Conservation (phyloP, 2,113 vertebrate species). For the Psammodynastes pulverulentus region DNA sequence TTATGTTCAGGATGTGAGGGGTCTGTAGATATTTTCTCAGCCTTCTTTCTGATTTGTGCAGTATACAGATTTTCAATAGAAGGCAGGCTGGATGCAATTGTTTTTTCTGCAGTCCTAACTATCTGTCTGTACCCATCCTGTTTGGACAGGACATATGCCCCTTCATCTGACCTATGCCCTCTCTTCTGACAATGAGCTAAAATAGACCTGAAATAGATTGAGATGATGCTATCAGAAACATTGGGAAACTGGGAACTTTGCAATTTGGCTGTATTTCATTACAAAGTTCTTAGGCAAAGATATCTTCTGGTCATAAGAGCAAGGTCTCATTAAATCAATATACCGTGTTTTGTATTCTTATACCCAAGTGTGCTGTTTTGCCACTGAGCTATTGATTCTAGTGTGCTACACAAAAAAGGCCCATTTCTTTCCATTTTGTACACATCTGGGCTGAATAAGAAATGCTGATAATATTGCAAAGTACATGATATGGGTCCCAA, state of each 20-base stretch:
- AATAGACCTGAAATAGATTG: neutral
- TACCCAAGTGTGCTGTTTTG: neutral
- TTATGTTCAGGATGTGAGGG: neutral
- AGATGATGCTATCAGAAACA: neutral
- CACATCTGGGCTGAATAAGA: neutral
- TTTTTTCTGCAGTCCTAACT: neutral
- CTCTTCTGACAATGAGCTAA: neutral
- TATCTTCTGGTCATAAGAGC: neutral
- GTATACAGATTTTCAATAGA: neutral
- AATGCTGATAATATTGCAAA: neutral
- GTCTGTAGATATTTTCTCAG: neutral
- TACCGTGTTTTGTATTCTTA: neutral
- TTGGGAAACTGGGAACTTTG: neutral
- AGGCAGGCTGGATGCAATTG: neutral
- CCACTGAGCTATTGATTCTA: neutral
- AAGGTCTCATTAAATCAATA: neutral
- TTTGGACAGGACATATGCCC: neutral
- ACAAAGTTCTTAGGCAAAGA: neutral
- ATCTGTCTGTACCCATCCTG: neutral
- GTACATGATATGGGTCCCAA: neutral
- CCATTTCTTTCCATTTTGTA: constrained; percentile 19
- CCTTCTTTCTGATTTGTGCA: neutral
- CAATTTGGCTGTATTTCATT: neutral
- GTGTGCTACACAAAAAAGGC: neutral
- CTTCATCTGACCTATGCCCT: neutral